These are phyloP conservation scores for Parazoanthus darwini DNA, from an alignment of 92 coral and sea anemone species.

Conservation along the genomic window DNA sequence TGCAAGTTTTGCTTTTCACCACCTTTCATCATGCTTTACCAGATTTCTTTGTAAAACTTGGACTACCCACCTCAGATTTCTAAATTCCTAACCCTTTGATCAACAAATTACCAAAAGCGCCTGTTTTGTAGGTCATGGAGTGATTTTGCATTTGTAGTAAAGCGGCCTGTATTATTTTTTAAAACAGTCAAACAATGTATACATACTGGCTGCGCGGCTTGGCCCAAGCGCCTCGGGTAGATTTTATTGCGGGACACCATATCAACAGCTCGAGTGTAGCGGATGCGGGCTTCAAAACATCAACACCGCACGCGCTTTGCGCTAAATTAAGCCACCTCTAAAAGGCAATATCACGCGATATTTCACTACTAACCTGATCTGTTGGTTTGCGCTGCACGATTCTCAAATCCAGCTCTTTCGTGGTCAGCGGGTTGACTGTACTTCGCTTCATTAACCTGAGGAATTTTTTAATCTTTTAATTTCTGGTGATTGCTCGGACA, in stretches of 20 bases:
- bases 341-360: slow-evolving; percentile 26
- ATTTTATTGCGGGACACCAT: neutral
- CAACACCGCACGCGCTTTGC: slow-evolving; percentile 20
- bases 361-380: slow-evolving; percentile 4
- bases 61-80: no score
- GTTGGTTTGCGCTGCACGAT: neutral
- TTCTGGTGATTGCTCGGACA: neutral
- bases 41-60: no score
- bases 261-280: neutral
- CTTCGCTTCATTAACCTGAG: neutral
- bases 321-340: neutral
- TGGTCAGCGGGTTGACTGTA: neutral
- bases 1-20: no score
- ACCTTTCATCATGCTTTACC: no score
- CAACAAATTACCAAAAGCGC: neutral
- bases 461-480: neutral
- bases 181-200: neutral
- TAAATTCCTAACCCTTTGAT: neutral
- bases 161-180: neutral
- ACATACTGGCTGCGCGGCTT: neutral
- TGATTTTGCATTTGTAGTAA: neutral
- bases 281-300: neutral
- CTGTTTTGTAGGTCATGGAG: neutral
- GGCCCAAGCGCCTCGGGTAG: neutral
- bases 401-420: no score